Conservation (phyloP, 2,113 vertebrate species). For the human (Homo sapiens) region GRCh38 chr7:34080001-34080500, state of each 20-base stretch:
- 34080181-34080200: neutral
- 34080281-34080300: slow-evolving; percentile 58
- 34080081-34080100: neutral
- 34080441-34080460: slow-evolving; percentile 67
- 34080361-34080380: slow-evolving; percentile 67
- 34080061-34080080: neutral
- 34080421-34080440: slow-evolving; percentile 53
- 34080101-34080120: neutral
- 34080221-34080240: neutral
- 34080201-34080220: neutral
- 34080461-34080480: slow-evolving; percentile 10
- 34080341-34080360: slow-evolving; percentile 57
- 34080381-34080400: slow-evolving; percentile 71
- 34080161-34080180: neutral
- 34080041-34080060: neutral
- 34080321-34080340: slow-evolving; percentile 68
- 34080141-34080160: neutral
- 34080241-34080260: neutral
- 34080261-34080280: slow-evolving; percentile 16
- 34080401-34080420: neutral
- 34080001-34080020: neutral
- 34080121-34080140: neutral
- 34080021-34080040: neutral
- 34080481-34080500: neutral
- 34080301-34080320: slow-evolving; percentile 62